Evolutionary conservation across 2,888 invertebrate genomes (phyloP).

Genomic region (Odontothrips loti): DNA sequence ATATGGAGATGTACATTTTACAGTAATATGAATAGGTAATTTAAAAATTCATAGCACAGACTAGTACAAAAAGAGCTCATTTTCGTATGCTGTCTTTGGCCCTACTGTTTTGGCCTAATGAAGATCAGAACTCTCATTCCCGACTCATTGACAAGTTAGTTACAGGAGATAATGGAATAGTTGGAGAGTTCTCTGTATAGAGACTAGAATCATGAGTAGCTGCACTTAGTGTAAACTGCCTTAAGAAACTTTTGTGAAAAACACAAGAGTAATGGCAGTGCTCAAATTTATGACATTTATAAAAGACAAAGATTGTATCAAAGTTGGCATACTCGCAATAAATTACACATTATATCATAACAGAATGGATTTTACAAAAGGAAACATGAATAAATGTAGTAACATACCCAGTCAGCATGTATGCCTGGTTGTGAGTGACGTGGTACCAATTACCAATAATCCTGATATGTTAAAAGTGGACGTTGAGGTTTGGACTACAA

Average conservation of each 20-base stretch:
- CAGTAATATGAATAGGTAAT: neutral
- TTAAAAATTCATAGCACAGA: neutral
- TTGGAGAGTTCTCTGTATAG: slow-evolving; percentile 8
- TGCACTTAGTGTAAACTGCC: neutral
- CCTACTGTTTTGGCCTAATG: slow-evolving; percentile 8
- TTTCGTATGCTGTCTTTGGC: slow-evolving; percentile 10
- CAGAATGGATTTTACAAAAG: neutral
- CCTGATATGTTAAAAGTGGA: slow-evolving; percentile 20
- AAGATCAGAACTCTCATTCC: slow-evolving; percentile 18
- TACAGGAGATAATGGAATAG: neutral
- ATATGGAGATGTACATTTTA: neutral
- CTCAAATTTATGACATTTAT: neutral
- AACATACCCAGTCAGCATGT: neutral
- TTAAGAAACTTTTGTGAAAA: neutral
- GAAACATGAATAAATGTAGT: neutral
- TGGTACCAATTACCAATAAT: neutral
- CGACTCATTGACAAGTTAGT: neutral
- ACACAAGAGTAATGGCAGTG: neutral
- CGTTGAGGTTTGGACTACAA: slow-evolving; percentile 12
- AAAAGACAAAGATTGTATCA: neutral
- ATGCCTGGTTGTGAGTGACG: neutral
- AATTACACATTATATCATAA: neutral
- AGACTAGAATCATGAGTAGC: slow-evolving; percentile 21
- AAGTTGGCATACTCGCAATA: neutral
- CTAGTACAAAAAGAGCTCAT: slow-evolving; percentile 16